Evolutionary conservation across 2,888 invertebrate species (phyloP).

Genomic region (Corbicula japonica): DNA sequence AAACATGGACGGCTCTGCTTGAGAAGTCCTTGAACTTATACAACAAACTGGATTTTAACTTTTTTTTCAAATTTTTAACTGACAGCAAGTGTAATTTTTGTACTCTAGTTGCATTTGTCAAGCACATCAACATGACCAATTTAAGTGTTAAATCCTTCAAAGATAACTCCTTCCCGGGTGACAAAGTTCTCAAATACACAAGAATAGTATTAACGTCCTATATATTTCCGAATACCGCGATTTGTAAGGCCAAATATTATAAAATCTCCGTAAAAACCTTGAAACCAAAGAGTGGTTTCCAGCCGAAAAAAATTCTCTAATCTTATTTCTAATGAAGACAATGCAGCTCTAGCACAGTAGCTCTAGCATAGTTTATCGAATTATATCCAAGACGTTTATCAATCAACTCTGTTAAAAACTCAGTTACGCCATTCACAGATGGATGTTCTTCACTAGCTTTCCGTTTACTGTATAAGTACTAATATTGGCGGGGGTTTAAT

Average conservation of each 20-base stretch:
- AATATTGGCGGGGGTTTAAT: no score
- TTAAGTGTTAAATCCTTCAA: constrained; percentile 50
- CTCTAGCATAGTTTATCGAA: constrained; percentile 29
- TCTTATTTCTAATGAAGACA: constrained; percentile 28
- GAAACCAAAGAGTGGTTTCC: constrained; percentile 22
- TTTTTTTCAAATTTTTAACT: constrained; percentile 30
- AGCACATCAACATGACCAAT: constrained; percentile 42
- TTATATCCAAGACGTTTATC: constrained; percentile 27
- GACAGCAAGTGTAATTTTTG: constrained; percentile 39
- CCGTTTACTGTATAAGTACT: no score
- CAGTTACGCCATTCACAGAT: constrained; percentile 15
- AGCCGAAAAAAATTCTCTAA: constrained; percentile 2
- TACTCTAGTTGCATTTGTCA: constrained; percentile 37
- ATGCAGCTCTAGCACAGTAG: constrained; percentile 25
- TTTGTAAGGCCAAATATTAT: constrained; percentile 1
- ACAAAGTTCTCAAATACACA: constrained; percentile 17
- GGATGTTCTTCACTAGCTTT: constrained; percentile 26
- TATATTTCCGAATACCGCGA: constrained; percentile 13
- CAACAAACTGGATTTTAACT: constrained; percentile 31
- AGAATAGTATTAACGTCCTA: constrained; percentile 36
- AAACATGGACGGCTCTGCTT: constrained; percentile 29
- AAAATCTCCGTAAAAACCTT: constrained; percentile 10
- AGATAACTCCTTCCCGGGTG: constrained; percentile 24
- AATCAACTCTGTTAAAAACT: constrained; percentile 37
- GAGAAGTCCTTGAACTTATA: constrained; percentile 27